Percentiles rank a stretch among this genome's conserved stretches.
Evolutionary conservation across 2,113 vertebrate genomes (phyloP).

Genomic region (Nycticorax nycticorax): DNA sequence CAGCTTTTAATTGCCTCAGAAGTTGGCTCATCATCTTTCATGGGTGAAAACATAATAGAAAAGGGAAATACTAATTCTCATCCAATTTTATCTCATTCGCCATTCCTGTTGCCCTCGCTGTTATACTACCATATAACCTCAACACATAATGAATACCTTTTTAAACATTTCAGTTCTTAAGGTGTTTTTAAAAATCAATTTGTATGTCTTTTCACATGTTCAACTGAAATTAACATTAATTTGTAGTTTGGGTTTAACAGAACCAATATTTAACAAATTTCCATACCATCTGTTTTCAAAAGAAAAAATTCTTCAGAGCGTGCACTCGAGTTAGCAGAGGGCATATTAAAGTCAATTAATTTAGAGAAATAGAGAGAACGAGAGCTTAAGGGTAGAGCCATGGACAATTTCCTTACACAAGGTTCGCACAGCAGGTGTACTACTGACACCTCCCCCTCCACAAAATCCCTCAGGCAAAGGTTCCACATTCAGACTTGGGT

Average conservation of each 20-base stretch:
- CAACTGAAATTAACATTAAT: not conserved
- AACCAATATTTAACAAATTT: not conserved
- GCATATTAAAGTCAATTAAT: not conserved
- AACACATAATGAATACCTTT: not conserved
- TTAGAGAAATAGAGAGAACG: not conserved
- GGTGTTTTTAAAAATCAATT: not conserved
- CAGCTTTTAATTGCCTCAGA: slow-evolving; percentile 3
- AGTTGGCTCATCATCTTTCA: slow-evolving; percentile 15
- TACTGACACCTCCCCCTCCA: not conserved
- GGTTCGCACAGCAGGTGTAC: fast-evolving
- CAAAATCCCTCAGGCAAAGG: not conserved
- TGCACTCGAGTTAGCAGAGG: not conserved
- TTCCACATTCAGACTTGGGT: not conserved
- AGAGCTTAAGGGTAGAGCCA: not conserved
- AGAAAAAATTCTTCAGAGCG: not conserved
- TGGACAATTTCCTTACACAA: not conserved
- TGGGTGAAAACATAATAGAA: not conserved
- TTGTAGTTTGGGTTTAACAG: not conserved
- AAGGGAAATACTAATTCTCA: not conserved
- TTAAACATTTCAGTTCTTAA: not conserved
- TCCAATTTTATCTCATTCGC: slow-evolving; percentile 5
- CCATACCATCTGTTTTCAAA: not conserved
- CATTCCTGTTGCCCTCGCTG: not conserved
- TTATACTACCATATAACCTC: not conserved
- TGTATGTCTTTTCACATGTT: not conserved